Evolutionary conservation across 2,888 invertebrate genomes (phyloP), one percentile per base, ranked within the genome.

Genomic region (Helicoverpa assulta): DNA sequence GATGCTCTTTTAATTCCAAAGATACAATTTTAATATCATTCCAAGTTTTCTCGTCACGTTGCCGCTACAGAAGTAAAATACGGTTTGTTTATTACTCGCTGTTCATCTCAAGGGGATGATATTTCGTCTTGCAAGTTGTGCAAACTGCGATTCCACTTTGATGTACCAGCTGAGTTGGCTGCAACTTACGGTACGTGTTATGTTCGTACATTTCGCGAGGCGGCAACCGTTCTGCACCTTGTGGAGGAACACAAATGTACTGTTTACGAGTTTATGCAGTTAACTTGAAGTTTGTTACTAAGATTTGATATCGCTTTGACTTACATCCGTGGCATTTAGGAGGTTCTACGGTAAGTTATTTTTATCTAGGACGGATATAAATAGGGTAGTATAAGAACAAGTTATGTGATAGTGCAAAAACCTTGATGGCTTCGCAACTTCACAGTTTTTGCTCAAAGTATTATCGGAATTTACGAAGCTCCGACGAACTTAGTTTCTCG

Each of bases 51-150:
- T 59, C 26, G 59, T 72, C 67, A 67, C 67, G 80, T 72, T 57
- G 51, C 55, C 12, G 47, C 56, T 64, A 54, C 61, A 78, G 53
- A 78, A 64, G 64, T 80, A 66, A 78, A 73, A 78, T 68, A 68
- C 62, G 63, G 66, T 81, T 81, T 73, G 79, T 81, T 78, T 65
- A 74, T 84, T 80, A 78, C 62, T 63, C 62, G 63, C 62, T 55
- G 60, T 58, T 77, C 18, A 70, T 82, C 69, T 63, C 43, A 29
- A 53, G 73, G 70, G 65, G 60, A 63, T 57, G 47, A 76, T 82
- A 70, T 81, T 77, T 83, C 72, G 73, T 77, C 67, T 66, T 77
- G 79, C 81, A 69, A 81, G 66, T 80, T 76, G 54, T 71, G 69
- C 60, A 62, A 73, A 61, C 61, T 64, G 67, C 50, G 66, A 68